Evolutionary conservation across 2,888 invertebrate species (phyloP), one percentile per base, ranked within the genome.

Genomic region (Acronicta leporina): DNA sequence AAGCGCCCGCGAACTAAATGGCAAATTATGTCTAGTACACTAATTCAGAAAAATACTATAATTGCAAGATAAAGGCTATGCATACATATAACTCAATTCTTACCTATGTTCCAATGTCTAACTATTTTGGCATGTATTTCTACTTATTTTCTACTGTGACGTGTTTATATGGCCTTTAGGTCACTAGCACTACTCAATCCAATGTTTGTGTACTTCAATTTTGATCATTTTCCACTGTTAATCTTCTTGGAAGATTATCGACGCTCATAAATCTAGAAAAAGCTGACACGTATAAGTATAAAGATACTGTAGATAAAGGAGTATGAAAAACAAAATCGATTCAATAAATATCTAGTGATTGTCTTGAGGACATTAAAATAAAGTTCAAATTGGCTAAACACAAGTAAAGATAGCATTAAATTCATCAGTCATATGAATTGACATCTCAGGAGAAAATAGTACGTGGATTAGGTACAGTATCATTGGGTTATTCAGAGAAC

Each of bases 341-440:
- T 49, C 8, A 27, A 27, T 1, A 45, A 0, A 42, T 14, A 30
- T 6, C 15, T 11, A n/a, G 15, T 25, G 1, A 20, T 46, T 9
- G 7, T 30, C 45, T 50, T 6, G 46, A 53, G 14, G 0, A 52
- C 45, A 38, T 10, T 16, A 16, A 0, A 7, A 7, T 68, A 73
- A 53, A 35, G 52, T 53, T 44, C 9, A 33, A 56, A 33, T 38
- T 69, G 0, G 13, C 9, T 8, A 14, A 8, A 41, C 11, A 13
- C 8, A n/a, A 47, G 57, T 35, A 5, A 15, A 35, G 44, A 59
- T 59, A 68, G 51, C 51, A 25, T 14, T 2, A 47, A 13, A 35
- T 38, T 47, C 59, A 70, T 68, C 69, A 50, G 56, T 73, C 69
- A 68, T 50, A 43, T 25, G 13, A 20, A 44, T 50, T 51, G 55